Percentiles rank a stretch among this genome's conserved stretches.
Conservation (phyloP, 2,797 vertebrate genomes). For the Enteromius viviparus region DNA sequence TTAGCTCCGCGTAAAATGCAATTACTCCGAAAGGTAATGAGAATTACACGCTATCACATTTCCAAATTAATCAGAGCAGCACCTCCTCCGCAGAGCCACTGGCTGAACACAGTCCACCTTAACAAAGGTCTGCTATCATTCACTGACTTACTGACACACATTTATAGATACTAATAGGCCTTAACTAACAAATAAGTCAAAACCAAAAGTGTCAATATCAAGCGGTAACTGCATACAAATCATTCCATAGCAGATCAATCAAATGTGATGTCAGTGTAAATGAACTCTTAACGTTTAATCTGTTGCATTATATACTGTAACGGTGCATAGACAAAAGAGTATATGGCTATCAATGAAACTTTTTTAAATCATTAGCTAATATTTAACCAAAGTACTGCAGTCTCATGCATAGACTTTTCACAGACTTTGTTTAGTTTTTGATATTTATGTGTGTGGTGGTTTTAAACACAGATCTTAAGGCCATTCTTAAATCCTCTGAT, state of each 20-base stretch:
- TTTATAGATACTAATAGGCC: slow-evolving; percentile 40
- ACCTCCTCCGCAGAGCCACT: slow-evolving; percentile 52
- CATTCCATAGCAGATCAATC: background rate
- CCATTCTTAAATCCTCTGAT: slow-evolving; percentile 75
- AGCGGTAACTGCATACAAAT: background rate
- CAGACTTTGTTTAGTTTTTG: slow-evolving; percentile 72
- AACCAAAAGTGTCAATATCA: background rate
- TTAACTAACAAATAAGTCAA: slow-evolving; percentile 28
- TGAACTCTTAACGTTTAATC: background rate
- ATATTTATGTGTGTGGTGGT: slow-evolving; percentile 64
- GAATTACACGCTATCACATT: slow-evolving; percentile 68
- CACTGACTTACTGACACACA: slow-evolving; percentile 33
- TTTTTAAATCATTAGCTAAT: background rate
- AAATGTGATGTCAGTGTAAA: background rate
- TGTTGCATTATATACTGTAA: background rate
- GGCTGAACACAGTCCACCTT: slow-evolving; percentile 52
- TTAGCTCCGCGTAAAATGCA: slow-evolving; percentile 64
- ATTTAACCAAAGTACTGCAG: slow-evolving; percentile 62
- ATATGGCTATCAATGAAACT: background rate
- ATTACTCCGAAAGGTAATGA: slow-evolving; percentile 67
- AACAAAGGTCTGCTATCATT: slow-evolving; percentile 53
- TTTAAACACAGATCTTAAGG: slow-evolving; percentile 70
- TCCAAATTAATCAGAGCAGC: slow-evolving; percentile 65
- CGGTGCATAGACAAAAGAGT: background rate
- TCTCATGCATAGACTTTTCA: slow-evolving; percentile 63